Evolutionary conservation across 2,113 vertebrate genomes (phyloP), one percentile per base, ranked within the genome.

Genomic region (Istiophorus platypterus): DNA sequence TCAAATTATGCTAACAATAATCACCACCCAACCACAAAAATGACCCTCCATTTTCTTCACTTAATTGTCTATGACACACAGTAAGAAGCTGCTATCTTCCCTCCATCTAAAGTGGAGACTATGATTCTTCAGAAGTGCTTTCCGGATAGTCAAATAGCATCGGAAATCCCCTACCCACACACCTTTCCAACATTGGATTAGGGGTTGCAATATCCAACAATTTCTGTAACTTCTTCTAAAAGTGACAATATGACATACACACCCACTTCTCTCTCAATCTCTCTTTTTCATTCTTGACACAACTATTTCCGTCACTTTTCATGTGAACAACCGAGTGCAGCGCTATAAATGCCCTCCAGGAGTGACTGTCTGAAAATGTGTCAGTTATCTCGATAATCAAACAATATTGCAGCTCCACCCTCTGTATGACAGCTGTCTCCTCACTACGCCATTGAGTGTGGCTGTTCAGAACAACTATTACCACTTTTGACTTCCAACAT

Each of bases 1-100:
- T 57, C 13, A 24, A 72, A 65, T 63, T 29, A 62, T 47, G 27
- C 26, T 7, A 54, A 66, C 31, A 67, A 47, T 34, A 67, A 59
- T 7, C 20, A 52, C 17, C 22, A 27, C 5, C 52, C 29, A 72
- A 45, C 12, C 24, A 2, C 41, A 6, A 37, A 62, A 37, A 37
- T 22, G 31, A 62, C 31, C 59, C 29, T 62, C 31, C 9, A 15
- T 26, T 41, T 27, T n/a, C n/a, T n/a, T 42, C 39, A 27, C 39
- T n/a, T n/a, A n/a, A 18, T 45, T 4, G 37, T 65, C 20, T 26
- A 18, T 45, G 39, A 45, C 9, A 65, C 3, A 56, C 3, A 64
- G 17, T 15, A 20, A 56, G 1, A 7, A 17, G 13, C 31, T 26
- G 58, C 22, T n/a, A 14, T 49, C 47, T 26, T 49, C 6, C 34